Evolutionary conservation across 2,888 invertebrate genomes (phyloP).

Genomic region (Hydrotaea cyrtoneurina): DNA sequence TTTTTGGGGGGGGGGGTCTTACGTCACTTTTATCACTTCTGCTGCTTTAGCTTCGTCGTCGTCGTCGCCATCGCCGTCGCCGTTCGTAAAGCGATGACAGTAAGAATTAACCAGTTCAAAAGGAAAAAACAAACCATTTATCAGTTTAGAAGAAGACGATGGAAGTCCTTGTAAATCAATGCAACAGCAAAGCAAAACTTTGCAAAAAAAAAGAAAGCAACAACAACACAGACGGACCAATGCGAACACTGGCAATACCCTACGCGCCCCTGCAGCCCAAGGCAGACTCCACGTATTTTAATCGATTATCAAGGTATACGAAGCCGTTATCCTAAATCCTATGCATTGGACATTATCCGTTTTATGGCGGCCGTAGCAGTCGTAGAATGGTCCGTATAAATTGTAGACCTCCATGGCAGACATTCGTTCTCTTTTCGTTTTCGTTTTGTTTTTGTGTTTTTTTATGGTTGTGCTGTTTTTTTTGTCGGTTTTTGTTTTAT

Average conservation of each 20-base stretch:
- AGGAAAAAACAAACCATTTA: constrained; percentile 71
- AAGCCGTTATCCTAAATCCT: neutral
- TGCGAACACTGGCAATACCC: neutral
- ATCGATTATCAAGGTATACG: neutral
- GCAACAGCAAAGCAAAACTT: constrained; percentile 53
- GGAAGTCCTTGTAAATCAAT: constrained; percentile 67
- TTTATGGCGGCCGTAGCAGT: neutral
- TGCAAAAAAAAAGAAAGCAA: neutral
- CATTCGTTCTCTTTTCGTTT: neutral
- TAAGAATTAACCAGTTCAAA: constrained; percentile 55
- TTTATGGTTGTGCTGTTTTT: neutral
- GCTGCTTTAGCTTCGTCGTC: too few species aligned
- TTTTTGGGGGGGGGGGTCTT: too few species aligned
- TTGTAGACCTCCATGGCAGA: constrained; percentile 17
- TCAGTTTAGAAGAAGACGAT: constrained; percentile 63
- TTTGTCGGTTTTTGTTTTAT: constrained; percentile 47
- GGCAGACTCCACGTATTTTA: neutral
- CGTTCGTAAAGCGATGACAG: neutral
- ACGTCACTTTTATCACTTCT: constrained; percentile 17
- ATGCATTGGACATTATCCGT: neutral
- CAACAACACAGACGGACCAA: neutral
- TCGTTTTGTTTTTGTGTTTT: constrained; percentile 4
- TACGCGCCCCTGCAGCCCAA: neutral
- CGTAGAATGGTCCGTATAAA: neutral
- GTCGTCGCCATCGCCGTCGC: neutral